Percentiles rank a stretch among this genome's conserved stretches.
These are phyloP conservation scores for Theropithecus gelada DNA, from an alignment of 2,113 vertebrate species.

Conservation along the genomic window DNA sequence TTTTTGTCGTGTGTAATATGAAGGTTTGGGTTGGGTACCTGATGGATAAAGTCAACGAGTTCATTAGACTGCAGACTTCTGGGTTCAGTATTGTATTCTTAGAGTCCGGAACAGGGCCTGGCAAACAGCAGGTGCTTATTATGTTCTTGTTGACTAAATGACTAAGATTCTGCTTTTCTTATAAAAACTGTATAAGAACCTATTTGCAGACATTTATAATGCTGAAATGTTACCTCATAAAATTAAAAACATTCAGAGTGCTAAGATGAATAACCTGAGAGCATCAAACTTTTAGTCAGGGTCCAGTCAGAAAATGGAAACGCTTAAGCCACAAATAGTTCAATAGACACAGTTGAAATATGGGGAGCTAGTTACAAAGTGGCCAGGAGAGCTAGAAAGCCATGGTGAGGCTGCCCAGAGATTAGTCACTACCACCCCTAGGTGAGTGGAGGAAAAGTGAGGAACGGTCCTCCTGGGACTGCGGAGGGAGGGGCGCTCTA, in stretches of 20 bases:
- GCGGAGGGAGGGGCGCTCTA: accelerated
- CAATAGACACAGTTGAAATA: not conserved
- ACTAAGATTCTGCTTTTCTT: not conserved
- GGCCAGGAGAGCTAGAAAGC: not conserved
- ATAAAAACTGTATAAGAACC: not conserved
- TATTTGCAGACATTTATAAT: not conserved
- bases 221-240: not conserved
- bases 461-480: not conserved
- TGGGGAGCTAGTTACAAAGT: not conserved
- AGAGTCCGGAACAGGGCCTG: not conserved
- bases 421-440: not conserved
- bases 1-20: not conserved
- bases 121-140: not conserved
- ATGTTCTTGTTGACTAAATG: not conserved
- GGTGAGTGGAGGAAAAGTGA: not conserved
- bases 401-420: not conserved
- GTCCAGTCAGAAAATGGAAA: not conserved
- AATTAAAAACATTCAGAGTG: not conserved
- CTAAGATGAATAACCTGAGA: constrained; percentile 28
- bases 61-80: not conserved
- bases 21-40: not conserved
- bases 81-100: not conserved
- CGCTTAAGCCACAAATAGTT: not conserved
- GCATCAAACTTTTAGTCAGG: not conserved
- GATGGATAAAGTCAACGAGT: not conserved